These are phyloP conservation scores for Etheostoma cragini DNA, from an alignment of 2,113 vertebrate genomes.

Conservation along the genomic window DNA sequence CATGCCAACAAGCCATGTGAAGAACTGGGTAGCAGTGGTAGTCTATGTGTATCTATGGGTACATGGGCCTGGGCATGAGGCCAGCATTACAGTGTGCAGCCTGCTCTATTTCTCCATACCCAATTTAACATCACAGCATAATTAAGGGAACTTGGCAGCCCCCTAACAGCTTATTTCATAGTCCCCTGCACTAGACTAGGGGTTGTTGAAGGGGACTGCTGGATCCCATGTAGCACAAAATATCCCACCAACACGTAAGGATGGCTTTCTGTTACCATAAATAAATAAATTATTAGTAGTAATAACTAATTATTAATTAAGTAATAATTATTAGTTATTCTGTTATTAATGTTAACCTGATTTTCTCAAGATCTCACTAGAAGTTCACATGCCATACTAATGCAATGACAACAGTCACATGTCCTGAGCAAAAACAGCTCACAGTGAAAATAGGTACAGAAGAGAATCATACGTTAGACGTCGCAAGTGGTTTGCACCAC, in stretches of 20 bases:
- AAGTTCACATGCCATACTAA: neutral
- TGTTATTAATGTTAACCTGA: neutral
- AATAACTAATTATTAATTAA: too few relatives aligned
- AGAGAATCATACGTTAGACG: neutral
- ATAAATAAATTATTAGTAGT: too few relatives aligned
- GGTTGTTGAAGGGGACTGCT: constrained; percentile 22
- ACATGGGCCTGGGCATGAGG: constrained; percentile 62
- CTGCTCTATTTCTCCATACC: constrained; percentile 72
- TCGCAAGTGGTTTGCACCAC: constrained; percentile 8
- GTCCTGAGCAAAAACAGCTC: neutral
- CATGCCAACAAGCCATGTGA: constrained; percentile 37
- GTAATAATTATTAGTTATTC: neutral
- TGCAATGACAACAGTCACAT: neutral
- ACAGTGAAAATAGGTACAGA: neutral
- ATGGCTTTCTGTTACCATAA: neutral
- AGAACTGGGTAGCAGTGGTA: constrained; percentile 11
- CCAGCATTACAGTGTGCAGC: constrained; percentile 73
- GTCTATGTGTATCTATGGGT: constrained; percentile 57
- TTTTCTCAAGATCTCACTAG: neutral
- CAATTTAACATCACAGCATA: constrained; percentile 82
- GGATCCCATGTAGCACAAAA: constrained; percentile 37
- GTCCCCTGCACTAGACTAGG: constrained; percentile 26
- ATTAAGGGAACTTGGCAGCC: constrained; percentile 81
- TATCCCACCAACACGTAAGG: neutral
- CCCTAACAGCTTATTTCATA: constrained; percentile 53